These are phyloP conservation scores for Pseudolaguvia tuberculata DNA, from an alignment of 2,113 vertebrate species.

Conservation along the genomic window DNA sequence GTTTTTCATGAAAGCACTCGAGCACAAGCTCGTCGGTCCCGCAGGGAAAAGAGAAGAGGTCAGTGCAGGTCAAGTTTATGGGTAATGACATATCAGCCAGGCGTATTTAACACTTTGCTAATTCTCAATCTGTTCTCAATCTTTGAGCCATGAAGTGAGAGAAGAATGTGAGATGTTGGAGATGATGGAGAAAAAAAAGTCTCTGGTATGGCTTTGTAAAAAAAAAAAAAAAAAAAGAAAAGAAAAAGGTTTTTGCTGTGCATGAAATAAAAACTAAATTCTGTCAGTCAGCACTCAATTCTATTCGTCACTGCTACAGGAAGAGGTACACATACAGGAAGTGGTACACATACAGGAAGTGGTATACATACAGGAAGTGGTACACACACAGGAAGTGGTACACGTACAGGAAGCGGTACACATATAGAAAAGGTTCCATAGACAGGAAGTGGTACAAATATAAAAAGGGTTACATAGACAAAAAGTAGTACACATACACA, in stretches of 20 bases:
- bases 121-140: conserved; percentile 81
- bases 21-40: conserved; percentile 74
- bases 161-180: conserved; percentile 67
- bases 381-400: no score
- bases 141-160: conserved; percentile 63
- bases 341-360: no score
- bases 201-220: no score
- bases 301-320: not conserved
- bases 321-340: no score
- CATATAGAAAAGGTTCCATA: no score
- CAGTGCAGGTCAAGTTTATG: conserved; percentile 89
- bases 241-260: not conserved
- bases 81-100: conserved; percentile 95
- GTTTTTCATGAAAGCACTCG: conserved; percentile 99
- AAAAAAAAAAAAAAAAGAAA: no score
- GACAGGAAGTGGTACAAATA: no score
- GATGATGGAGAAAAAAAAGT: no score
- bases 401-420: no score
- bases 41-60: conserved; percentile 79
- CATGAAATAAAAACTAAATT: not conserved
- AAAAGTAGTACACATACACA: no score
- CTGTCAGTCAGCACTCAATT: not conserved
- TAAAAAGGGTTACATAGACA: no score
- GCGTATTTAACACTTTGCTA: conserved; percentile 90
- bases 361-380: no score